phyloP scores from a whole-genome alignment of 2,113 vertebrate species.

The Colossoma macropomum region DNA sequence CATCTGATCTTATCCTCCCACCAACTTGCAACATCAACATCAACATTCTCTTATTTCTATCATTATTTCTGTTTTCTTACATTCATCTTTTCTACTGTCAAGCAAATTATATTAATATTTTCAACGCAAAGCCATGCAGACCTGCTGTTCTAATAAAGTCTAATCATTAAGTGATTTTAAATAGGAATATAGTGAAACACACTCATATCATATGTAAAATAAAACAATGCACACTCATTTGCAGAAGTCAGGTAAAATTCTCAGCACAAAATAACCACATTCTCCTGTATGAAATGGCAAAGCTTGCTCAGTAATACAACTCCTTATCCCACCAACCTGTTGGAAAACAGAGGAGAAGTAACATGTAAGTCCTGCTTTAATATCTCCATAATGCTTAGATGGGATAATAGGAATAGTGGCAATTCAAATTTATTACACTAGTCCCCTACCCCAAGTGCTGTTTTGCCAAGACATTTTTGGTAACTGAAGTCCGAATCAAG shows the following conservation, averaged over 20 bases:
- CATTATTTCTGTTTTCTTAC: no score
- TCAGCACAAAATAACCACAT: not conserved
- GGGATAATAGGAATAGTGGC: not conserved
- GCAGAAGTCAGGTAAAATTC: not conserved
- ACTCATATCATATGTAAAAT: not conserved
- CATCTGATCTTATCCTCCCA: not conserved
- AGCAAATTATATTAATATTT: no score
- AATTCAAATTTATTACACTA: no score
- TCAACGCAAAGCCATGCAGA: not conserved
- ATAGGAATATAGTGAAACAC: not conserved
- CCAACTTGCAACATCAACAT: no score
- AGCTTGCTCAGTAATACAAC: conserved; percentile 79
- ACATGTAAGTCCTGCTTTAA: not conserved
- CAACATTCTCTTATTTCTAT: no score
- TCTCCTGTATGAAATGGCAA: not conserved
- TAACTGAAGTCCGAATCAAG: no score
- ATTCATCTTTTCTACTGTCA: no score
- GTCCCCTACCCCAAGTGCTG: no score
- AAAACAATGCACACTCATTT: conserved; percentile 6
- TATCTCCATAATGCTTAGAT: not conserved
- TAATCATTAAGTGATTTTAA: not conserved
- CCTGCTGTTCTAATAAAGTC: not conserved
- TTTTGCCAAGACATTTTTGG: no score
- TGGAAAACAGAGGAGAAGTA: not conserved
- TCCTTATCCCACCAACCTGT: conserved; percentile 88